Conservation (phyloP, 2,797 vertebrate species). For the Morelia viridis region DNA sequence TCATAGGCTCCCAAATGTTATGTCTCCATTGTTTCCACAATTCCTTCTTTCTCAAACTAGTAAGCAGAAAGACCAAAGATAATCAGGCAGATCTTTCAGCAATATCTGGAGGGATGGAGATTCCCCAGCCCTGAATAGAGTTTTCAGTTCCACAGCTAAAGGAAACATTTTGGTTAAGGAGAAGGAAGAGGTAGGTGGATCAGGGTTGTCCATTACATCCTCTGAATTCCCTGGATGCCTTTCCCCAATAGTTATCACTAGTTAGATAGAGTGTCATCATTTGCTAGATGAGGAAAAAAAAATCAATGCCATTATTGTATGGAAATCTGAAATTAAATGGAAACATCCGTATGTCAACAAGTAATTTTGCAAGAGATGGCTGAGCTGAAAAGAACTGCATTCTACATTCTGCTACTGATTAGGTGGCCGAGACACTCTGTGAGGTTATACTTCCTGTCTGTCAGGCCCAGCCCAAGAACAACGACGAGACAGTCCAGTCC, state of each 20-base stretch:
- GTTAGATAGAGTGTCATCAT: background rate
- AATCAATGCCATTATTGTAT: background rate
- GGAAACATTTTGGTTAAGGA: background rate
- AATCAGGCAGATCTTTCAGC: background rate
- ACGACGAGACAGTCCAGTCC: too few species aligned
- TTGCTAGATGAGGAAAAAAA: background rate
- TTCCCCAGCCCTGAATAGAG: background rate
- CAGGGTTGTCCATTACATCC: background rate
- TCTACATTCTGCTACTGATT: background rate
- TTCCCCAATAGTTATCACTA: background rate
- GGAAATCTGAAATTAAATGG: background rate
- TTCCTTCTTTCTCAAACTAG: background rate
- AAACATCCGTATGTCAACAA: background rate
- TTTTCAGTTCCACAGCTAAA: background rate
- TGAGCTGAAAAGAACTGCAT: background rate
- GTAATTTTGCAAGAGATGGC: background rate
- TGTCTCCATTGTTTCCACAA: background rate
- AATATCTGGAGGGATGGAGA: background rate
- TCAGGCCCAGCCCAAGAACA: too few species aligned
- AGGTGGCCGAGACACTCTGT: background rate
- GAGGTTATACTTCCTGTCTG: background rate
- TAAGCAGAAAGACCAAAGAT: background rate
- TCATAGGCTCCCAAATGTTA: background rate
- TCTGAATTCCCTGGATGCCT: background rate
- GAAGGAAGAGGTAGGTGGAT: background rate